Evolutionary conservation across 2,888 invertebrate species (phyloP), one percentile per base, ranked within the genome.

Genomic region (Sinohyriopsis cumingii): DNA sequence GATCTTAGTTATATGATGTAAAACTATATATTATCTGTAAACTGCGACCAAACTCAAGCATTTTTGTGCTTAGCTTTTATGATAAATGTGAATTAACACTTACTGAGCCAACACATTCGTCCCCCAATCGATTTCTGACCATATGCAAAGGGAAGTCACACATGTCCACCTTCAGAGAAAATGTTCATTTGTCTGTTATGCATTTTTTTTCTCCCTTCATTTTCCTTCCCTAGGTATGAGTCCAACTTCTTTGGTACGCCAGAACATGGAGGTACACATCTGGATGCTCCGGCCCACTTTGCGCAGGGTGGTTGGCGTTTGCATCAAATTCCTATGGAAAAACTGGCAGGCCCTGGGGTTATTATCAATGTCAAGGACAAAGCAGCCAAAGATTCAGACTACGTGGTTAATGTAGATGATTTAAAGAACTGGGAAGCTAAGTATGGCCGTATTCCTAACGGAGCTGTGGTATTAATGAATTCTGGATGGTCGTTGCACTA

Each of bases 261-360:
- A 0, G 93, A 93, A 76, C 93, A 93, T 81, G 92, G 92, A 0
- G 93, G 93, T 0, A 93, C 93, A 0, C 93, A 94, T 79, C 69
- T 93, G 9, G 93, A 93, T 78, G 93, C 93, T 0, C 93, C 93
- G 0, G 91, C 91, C 68, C 93, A 93, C 82, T 93, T 93, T 82
- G 79, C 84, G 61, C 79, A 82, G 20, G 81, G 88, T 1, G 92
- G 91, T 1, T 89, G 90, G 87, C 90, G 89, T 24, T 91, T 92
- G 0, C 92, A 91, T 12, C 91, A 93, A 55, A 91, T 93, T 68
- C 92, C 93, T 0, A 68, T 88, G 15, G 78, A 84, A 1, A 83
- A 83, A 24, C 81, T 93, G 33, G 82, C 91, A 24, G 91, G 88
- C 19, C 89, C 89, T 69, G 86, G 85, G 19, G 83, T 84, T 24